Base-by-base conservation (phyloP, 2,888 invertebrate species). In the Maniola hyperantus region DNA sequence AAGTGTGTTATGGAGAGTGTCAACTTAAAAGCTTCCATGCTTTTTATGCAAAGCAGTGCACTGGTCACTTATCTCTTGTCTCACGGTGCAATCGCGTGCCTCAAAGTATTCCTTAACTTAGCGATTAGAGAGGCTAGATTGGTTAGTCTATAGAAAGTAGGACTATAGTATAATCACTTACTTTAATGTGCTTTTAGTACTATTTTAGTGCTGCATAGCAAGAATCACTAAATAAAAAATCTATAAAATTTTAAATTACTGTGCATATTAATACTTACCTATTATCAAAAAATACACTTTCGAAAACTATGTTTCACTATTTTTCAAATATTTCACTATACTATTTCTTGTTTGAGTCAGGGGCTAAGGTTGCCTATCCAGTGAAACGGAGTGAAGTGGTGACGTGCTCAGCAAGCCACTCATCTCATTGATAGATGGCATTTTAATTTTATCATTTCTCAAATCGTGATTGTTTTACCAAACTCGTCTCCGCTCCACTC, bases 41-140 rank as follows among this genome's bases (percentile, higher is more conserved):
- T 15, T 46, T 48, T n/a, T 18, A 18, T 48, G 8, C 15, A 48
- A 48, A 48, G 48, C 18, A 18, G 15, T 7, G 46, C 0, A 15
- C 18, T 7, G 0, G 7, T 48, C 0, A 2, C 46, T 7, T 46
- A 46, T n/a, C 44, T n/a, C n/a, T 6, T 15, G 15, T 46, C 7
- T 7, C 15, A 8, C 46, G 15, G 15, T 46, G n/a, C 15, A 46
- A 15, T 46, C 15, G 15, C 15, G 0, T 15, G 10, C 48, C 4
- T 15, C 15, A 48, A 18, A 18, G 48, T 18, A 48, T 48, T 18
- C 48, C 48, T 48, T 48, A 39, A 20, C 42, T 46, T 44, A 46
- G 54, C 33, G 34, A 46, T 50, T 50, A 57, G 54, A 69, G 68
- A 68, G 66, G 64, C 48, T 61, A 65, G 69, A 59, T 71, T 66